Evolutionary conservation across 2,797 vertebrate genomes (phyloP), one percentile per base, ranked within the genome.

Genomic region (Mallotus villosus): DNA sequence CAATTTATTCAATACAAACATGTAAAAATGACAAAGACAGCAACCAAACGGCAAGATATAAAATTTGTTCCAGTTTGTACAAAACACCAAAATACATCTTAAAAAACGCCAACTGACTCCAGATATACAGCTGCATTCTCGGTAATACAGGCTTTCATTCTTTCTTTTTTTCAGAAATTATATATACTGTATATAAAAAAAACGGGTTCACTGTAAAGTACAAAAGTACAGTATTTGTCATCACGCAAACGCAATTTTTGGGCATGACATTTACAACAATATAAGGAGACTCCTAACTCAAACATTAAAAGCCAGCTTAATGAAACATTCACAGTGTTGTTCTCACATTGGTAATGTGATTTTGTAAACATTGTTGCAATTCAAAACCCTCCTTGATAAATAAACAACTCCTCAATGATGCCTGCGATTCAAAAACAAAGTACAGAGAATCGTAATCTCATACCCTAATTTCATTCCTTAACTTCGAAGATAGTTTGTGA

Each of bases 1-100:
- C 80, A 73, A 83, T 93, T 91, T 93, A 90, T 92, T 93, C 73
- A 81, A 87, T 88, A 91, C 78, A 91, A 91, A 87, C 87, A 88
- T 93, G 90, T 86, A 92, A 92, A 93, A 92, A 87, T 84, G 78
- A 87, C 84, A 90, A 86, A 24, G 61, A 75, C 71, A 89, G 85
- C 82, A 87, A 79, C 68, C 80, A 85, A 73, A 78, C 86, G 69
- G 79, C 72, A 73, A 87, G 75, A 86, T 89, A 92, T 90, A 91
- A 91, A 90, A 91, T 68, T 77, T 46, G 41, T 79, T 89, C 68
- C 83, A 88, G 63, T 91, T 89, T 91, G 73, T 89, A 93, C 88
- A 93, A 91, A 91, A 91, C 76, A 70, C 87, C 77, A 81, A 84
- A 84, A 89, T 73, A 67, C 78, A 78, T 82, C 68, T 75, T 80